Evolutionary conservation across 2,888 invertebrate species (phyloP).

Genomic region (Aphrophora alni): DNA sequence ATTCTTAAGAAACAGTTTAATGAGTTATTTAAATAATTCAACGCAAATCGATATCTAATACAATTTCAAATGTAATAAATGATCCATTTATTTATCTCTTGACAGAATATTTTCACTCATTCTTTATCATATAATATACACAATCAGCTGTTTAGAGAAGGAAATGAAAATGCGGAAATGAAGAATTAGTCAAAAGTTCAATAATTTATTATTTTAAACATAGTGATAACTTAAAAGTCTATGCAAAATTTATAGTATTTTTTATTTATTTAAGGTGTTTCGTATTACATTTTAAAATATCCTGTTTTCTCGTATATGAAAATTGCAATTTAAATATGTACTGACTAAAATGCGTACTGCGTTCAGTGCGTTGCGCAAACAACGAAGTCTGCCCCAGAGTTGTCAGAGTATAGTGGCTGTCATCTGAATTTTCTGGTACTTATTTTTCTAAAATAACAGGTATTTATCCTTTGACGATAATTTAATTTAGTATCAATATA

Average conservation of each 20-base stretch:
- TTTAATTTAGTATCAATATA: background rate
- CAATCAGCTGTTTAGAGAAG: slow-evolving; percentile 23
- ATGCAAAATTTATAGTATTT: no score
- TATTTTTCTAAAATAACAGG: slow-evolving; percentile 2
- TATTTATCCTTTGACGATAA: background rate
- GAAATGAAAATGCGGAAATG: background rate
- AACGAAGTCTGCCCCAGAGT: slow-evolving; percentile 37
- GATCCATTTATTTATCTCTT: background rate
- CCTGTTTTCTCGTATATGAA: no score
- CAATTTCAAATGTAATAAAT: background rate
- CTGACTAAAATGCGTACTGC: background rate
- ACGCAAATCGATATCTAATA: slow-evolving; percentile 3
- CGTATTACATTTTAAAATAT: no score
- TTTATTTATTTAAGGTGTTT: no score
- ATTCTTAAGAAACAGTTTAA: slow-evolving; percentile 14
- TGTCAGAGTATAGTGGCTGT: slow-evolving; percentile 41
- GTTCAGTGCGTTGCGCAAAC: slow-evolving; percentile 22
- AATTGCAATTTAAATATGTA: no score
- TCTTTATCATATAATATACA: background rate
- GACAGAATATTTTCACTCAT: background rate
- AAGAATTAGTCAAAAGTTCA: background rate
- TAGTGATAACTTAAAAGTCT: background rate
- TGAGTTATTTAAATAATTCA: slow-evolving; percentile 13
- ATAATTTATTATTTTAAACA: background rate
- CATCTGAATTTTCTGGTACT: slow-evolving; percentile 25